Evolutionary conservation across 2,113 vertebrate genomes (phyloP).

Genomic region (Rhegmatorhina hoffmannsi): DNA sequence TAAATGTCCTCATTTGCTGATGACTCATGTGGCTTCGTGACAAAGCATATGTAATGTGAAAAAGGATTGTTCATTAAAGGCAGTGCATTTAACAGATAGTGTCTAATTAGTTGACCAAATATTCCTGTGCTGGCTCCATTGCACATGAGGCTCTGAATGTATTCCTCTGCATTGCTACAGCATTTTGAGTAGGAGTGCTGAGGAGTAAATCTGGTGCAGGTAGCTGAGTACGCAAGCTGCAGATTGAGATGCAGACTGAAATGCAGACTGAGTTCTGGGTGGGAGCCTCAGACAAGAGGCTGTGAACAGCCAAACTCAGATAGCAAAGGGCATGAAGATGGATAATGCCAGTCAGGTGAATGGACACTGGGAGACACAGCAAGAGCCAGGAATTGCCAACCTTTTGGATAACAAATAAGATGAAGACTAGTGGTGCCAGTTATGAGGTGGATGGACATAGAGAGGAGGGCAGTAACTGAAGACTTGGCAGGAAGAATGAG

Average conservation of each 20-base stretch:
- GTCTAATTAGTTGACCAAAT: background rate
- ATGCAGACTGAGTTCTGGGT: background rate
- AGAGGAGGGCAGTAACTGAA: background rate
- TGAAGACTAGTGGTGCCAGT: background rate
- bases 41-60: background rate
- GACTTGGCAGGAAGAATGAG: fast-evolving
- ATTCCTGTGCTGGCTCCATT: background rate
- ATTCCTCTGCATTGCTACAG: background rate
- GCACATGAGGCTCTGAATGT: background rate
- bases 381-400: fast-evolving
- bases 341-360: background rate
- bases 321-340: background rate
- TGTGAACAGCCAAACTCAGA: background rate
- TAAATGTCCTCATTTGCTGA: background rate
- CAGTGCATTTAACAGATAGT: background rate
- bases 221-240: fast-evolving
- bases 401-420: background rate
- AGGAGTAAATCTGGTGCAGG: background rate
- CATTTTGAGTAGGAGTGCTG: background rate
- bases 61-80: background rate
- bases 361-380: background rate
- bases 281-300: background rate
- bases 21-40: background rate
- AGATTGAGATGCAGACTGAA: background rate
- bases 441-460: background rate